phyloP scores from a whole-genome alignment of 2,797 vertebrate genomes.

The Eulemur coronatus region DNA sequence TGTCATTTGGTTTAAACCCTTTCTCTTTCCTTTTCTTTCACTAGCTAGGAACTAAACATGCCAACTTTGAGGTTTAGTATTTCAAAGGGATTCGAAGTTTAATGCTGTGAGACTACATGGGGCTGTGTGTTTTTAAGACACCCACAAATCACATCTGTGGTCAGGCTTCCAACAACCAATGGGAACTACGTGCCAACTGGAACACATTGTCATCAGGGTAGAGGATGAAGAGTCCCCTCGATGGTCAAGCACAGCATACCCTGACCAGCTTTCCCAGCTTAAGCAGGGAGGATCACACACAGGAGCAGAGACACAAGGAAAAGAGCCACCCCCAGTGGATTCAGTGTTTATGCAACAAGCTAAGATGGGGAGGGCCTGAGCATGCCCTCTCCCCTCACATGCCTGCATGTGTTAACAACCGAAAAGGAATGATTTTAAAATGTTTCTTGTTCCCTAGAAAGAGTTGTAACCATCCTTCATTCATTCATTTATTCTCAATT shows the following conservation, averaged over 20 bases:
- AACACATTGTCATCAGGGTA: neutral
- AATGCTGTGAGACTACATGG: neutral
- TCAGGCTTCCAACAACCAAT: neutral
- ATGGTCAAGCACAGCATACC: neutral
- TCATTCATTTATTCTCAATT: neutral
- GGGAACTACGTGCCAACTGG: neutral
- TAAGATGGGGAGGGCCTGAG: neutral
- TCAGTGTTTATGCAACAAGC: neutral
- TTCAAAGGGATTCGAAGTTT: neutral
- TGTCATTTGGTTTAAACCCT: neutral
- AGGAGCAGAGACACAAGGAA: neutral
- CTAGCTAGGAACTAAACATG: neutral
- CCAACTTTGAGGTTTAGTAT: neutral
- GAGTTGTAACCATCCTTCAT: neutral
- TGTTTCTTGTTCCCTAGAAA: neutral
- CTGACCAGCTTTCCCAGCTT: neutral
- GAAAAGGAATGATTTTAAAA: neutral
- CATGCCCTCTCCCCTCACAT: neutral
- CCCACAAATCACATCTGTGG: neutral
- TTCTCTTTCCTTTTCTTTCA: neutral
- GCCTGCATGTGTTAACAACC: neutral
- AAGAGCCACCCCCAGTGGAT: too few species aligned
- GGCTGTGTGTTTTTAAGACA: neutral
- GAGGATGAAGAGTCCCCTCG: neutral
- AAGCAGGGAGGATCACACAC: neutral